Evolutionary conservation across 2,888 invertebrate species (phyloP).

Genomic region (Drosophila testacea): DNA sequence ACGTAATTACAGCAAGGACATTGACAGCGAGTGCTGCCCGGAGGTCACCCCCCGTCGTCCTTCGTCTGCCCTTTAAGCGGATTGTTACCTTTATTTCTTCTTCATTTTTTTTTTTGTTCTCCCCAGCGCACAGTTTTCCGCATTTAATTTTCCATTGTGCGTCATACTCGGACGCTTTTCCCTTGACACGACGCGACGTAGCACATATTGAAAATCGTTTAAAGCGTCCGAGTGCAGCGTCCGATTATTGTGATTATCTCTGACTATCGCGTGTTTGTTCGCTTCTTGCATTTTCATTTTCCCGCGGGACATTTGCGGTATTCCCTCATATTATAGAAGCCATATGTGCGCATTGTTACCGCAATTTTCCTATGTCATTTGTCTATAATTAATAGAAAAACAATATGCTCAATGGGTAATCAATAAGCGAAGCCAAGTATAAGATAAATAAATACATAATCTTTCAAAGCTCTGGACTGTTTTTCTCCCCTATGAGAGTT

Average conservation of each 20-base stretch:
- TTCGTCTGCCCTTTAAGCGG: conserved; percentile 60
- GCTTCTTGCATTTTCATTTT: conserved; percentile 46
- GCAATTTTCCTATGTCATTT: conserved; percentile 58
- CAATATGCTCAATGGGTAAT: conserved; percentile 74
- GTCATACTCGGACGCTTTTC: conserved; percentile 56
- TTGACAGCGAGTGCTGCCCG: conserved; percentile 17
- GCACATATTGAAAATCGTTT: conserved; percentile 77
- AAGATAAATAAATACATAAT: background rate
- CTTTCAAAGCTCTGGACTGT: background rate
- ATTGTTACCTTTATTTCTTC: conserved; percentile 53
- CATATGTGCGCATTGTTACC: conserved; percentile 73
- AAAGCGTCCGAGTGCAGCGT: conserved; percentile 75
- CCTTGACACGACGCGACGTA: conserved; percentile 19
- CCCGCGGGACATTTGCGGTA: conserved; percentile 68
- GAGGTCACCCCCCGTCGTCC: conserved; percentile 37
- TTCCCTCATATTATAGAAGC: conserved; percentile 61
- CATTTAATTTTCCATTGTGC: conserved; percentile 68
- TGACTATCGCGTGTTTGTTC: conserved; percentile 62
- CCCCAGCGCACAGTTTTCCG: conserved; percentile 46
- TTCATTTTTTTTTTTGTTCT: background rate
- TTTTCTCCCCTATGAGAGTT: background rate
- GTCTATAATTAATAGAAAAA: conserved; percentile 77
- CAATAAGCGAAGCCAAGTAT: conserved; percentile 36
- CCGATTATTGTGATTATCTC: conserved; percentile 82
- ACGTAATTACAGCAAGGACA: conserved; percentile 70